These are phyloP conservation scores for Agrochola lota DNA, from an alignment of 2,888 invertebrate genomes.

Conservation along the genomic window DNA sequence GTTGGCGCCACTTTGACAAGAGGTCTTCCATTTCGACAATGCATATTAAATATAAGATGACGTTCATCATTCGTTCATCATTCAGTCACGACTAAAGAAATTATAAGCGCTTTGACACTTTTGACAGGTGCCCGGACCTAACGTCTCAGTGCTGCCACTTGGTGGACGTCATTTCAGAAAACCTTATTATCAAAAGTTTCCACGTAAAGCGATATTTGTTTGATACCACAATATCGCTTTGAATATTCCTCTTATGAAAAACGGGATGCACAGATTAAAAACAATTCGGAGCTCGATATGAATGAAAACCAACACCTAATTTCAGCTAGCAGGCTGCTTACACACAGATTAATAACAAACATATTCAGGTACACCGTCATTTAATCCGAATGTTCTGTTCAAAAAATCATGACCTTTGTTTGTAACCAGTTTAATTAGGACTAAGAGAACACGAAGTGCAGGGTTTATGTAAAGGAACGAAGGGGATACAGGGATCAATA, in stretches of 20 bases:
- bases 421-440: constrained; percentile 68
- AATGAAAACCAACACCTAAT: constrained; percentile 52
- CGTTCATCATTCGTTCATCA: too few species aligned
- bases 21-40: too few species aligned
- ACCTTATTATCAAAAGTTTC: constrained; percentile 14
- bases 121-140: too few species aligned
- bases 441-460: constrained; percentile 53
- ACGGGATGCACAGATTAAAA: constrained; percentile 15
- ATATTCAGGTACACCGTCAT: constrained; percentile 66
- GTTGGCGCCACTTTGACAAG: too few species aligned
- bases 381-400: constrained; percentile 69
- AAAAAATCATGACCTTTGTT: constrained; percentile 77
- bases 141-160: too few species aligned
- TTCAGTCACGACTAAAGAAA: too few species aligned
- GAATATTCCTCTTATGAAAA: constrained; percentile 13
- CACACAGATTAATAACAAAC: constrained; percentile 50
- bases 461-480: constrained; percentile 45
- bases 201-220: constrained; percentile 20
- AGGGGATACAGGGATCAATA: constrained; percentile 70
- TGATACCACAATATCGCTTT: not conserved
- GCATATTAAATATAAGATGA: too few species aligned
- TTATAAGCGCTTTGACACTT: too few species aligned
- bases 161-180: too few species aligned
- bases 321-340: constrained; percentile 42
- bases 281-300: constrained; percentile 5